Percentiles rank a stretch among this genome's conserved stretches.
Conservation (phyloP, 2,113 vertebrate species). For the Athene noctua region DNA sequence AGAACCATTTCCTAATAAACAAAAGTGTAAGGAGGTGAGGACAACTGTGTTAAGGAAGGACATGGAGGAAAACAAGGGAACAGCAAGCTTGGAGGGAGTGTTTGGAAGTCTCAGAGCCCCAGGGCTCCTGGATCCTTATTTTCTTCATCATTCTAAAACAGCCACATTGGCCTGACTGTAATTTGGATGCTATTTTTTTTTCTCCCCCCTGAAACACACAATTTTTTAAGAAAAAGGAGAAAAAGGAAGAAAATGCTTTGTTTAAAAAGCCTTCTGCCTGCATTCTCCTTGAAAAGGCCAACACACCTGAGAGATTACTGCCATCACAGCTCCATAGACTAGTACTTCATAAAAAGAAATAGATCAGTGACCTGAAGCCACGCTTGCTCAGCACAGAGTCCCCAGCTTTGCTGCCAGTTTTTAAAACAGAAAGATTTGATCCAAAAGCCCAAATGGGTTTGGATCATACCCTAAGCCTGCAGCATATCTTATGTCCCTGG, state of each 20-base stretch:
- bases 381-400: not conserved
- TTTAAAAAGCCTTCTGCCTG: not conserved
- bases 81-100: not conserved
- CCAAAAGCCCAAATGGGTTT: constrained; percentile 40
- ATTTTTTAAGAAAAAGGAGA: not conserved
- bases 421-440: constrained; percentile 3
- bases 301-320: not conserved
- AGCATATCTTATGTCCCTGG: constrained; percentile 32
- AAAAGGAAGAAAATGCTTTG: not conserved
- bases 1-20: not conserved
- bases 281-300: not conserved
- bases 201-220: not conserved
- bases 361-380: not conserved
- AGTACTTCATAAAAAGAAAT: not conserved
- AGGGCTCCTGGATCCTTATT: not conserved
- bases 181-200: not conserved
- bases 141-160: not conserved
- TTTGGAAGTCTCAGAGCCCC: not conserved
- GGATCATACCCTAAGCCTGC: constrained; percentile 31
- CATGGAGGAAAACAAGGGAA: not conserved
- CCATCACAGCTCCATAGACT: not conserved
- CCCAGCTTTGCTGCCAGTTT: constrained; percentile 9
- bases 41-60: not conserved
- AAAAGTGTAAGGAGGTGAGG: not conserved
- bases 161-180: not conserved